A percentile compares a stretch with the other conserved stretches of the same genome.
Conservation (phyloP, 2,113 vertebrate species). For the Grammomys surdaster region DNA sequence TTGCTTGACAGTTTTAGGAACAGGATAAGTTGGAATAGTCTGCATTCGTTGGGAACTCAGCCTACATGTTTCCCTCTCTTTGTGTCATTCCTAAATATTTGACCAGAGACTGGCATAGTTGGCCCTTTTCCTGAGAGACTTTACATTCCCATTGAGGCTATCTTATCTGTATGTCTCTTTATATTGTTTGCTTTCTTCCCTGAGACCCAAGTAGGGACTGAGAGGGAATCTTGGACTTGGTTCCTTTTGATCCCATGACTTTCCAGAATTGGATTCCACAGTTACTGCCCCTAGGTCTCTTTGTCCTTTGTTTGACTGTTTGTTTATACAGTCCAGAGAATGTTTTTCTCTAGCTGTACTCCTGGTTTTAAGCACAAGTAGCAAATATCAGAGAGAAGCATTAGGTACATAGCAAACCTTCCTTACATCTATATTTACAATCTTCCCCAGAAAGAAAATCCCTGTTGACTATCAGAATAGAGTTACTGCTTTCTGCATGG, state of each 20-base stretch:
- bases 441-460: not conserved
- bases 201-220: not conserved
- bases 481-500: not conserved
- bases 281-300: not conserved
- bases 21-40: not conserved
- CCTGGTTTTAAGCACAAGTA: not conserved
- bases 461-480: not conserved
- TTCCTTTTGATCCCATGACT: not conserved
- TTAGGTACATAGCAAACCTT: not conserved
- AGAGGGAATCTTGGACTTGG: not conserved
- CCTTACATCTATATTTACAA: not conserved
- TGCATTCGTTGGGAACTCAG: not conserved
- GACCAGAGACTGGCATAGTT: not conserved
- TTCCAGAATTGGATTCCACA: not conserved
- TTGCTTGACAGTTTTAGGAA: not conserved
- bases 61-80: not conserved
- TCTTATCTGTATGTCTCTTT: not conserved
- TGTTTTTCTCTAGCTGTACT: not conserved
- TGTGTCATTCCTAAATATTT: not conserved
- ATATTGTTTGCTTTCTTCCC: not conserved
- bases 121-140: not conserved
- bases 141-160: not conserved
- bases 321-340: not conserved
- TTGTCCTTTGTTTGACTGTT: not conserved
- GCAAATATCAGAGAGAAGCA: not conserved